Percentiles rank a stretch among this genome's conserved stretches.
phyloP scores from a whole-genome alignment of 2,113 vertebrate genomes.

The Empidonax traillii region DNA sequence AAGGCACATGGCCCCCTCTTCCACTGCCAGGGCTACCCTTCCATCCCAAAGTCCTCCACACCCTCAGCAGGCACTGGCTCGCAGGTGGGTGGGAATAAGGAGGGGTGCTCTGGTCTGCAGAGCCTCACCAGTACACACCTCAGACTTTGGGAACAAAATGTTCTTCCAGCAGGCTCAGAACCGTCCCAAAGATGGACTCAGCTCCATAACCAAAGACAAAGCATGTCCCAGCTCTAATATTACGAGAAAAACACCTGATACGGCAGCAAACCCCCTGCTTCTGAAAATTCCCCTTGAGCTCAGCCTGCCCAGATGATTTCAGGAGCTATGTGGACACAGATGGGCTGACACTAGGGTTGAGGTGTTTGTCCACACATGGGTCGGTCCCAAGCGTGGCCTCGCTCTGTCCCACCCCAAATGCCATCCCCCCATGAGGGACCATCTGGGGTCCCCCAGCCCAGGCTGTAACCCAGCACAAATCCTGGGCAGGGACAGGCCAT shows the following conservation, averaged over 20 bases:
- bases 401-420: accelerated
- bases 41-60: not conserved
- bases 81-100: not conserved
- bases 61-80: accelerated
- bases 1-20: accelerated
- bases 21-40: not conserved
- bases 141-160: not conserved
- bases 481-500: accelerated
- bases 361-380: not conserved
- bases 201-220: not conserved
- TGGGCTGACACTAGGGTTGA: not conserved
- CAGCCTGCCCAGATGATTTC: not conserved
- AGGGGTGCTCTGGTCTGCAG: not conserved
- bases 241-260: not conserved
- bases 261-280: not conserved
- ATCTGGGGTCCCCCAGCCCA: accelerated
- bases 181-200: accelerated
- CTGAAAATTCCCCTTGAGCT: not conserved
- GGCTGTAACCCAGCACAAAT: not conserved
- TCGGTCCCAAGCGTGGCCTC: accelerated
- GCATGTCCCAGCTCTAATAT: not conserved
- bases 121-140: accelerated
- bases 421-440: not conserved
- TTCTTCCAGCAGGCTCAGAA: not conserved
- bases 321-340: not conserved